phyloP scores from a whole-genome alignment of 2,888 invertebrate species.

The Psylliodes chrysocephalus region DNA sequence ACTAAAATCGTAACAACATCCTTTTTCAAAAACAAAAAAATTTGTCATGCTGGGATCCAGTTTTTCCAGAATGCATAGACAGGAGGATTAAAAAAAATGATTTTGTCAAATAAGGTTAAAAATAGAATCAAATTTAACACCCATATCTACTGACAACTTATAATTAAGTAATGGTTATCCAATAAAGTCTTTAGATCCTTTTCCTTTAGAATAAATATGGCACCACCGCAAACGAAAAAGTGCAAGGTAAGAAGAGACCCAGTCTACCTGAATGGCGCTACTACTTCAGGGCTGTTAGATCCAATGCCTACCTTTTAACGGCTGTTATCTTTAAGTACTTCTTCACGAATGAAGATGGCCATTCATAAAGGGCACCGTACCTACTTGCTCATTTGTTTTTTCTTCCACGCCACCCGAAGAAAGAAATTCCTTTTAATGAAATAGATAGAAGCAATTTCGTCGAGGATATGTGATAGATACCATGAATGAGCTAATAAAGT shows the following conservation, averaged over 20 bases:
- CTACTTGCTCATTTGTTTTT: slow-evolving; percentile 27
- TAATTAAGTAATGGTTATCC: no score
- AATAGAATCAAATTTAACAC: no score
- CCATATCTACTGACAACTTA: no score
- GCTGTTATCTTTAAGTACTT: slow-evolving; percentile 34
- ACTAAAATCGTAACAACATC: no score
- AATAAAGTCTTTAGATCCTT: background rate
- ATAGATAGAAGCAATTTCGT: background rate
- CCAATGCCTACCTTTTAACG: slow-evolving; percentile 34
- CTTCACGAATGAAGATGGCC: slow-evolving; percentile 29
- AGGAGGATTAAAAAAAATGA: no score
- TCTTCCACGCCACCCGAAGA: background rate
- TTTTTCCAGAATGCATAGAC: no score
- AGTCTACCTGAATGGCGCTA: slow-evolving; percentile 50
- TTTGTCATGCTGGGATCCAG: no score
- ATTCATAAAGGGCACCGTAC: slow-evolving; percentile 32
- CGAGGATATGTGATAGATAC: background rate
- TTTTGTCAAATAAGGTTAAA: no score
- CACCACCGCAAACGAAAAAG: slow-evolving; percentile 46
- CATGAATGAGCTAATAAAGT: no score
- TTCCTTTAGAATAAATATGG: background rate
- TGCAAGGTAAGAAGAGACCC: slow-evolving; percentile 52
- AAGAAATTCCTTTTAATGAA: background rate
- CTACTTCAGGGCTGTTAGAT: slow-evolving; percentile 40
- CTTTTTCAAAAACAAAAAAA: no score